Base-by-base conservation (phyloP, 2,113 vertebrate species). In the Columbina picui region DNA sequence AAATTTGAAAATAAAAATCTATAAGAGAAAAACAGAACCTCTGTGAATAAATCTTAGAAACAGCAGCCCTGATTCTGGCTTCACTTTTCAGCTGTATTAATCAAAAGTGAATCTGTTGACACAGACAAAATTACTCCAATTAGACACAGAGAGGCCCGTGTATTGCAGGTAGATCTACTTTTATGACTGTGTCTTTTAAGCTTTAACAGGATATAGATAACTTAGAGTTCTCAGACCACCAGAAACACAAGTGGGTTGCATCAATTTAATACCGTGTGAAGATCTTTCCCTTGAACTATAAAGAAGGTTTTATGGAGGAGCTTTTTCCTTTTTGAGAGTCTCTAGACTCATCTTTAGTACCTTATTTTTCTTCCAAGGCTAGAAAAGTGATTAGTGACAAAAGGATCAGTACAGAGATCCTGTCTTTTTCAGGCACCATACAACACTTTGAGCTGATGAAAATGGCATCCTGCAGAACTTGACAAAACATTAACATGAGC, bases 81-180 rank as follows among this genome's bases (percentile, higher is more conserved):
- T 92, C 50, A 43, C 45, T 93, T 87, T 74, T 71, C 76, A 80
- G 43, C 34, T 23, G 39, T 29, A 36, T 78, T 78, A 91, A 93
- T 60, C 82, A 88, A 79, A 91, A 94, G 49, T 19, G 21, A 94
- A 53, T 71, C 52, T 0, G 0, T 23, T 79, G 65, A 79, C 47
- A 93, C n/a, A 78, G 29, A 84, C 30, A 70, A 90, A 93, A 84
- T 86, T 63, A 93, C 76, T 75, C 36, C 69, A 84, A 56, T 75
- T 59, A 92, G 68, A 77, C 25, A 71, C 7, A 61, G 63, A 79
- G 36, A 81, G 10, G 63, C n/a, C 47, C n/a, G 16, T 22, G 55
- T 13, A 53, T 22, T 78, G 43, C 3, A 63, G 45, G 61, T 4
- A 61, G 61, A 43, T 69, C 82, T 94, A 69, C 83, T 95, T 95